These are phyloP conservation scores for Athalia rosae DNA, from an alignment of 2,888 invertebrate genomes.

Conservation along the genomic window DNA sequence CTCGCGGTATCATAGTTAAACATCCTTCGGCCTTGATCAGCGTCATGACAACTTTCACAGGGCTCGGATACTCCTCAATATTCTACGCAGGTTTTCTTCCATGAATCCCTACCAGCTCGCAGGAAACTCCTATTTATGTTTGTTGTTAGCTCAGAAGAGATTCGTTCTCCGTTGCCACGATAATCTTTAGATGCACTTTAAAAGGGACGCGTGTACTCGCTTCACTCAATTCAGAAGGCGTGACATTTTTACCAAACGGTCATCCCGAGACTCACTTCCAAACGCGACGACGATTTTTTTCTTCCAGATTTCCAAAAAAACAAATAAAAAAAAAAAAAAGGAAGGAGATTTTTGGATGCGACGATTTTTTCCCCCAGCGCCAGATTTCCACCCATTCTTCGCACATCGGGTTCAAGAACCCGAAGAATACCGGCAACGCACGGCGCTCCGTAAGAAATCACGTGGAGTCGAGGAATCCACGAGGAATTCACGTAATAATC, in stretches of 20 bases:
- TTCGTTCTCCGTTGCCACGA: background rate
- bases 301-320: background rate
- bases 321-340: background rate
- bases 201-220: background rate
- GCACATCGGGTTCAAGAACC: conserved; percentile 20
- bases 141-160: background rate
- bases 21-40: conserved; percentile 29
- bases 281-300: background rate
- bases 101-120: background rate
- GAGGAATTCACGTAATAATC: conserved; percentile 42
- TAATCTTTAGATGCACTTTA: too few species aligned
- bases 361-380: background rate
- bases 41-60: conserved; percentile 6
- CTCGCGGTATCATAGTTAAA: conserved; percentile 2
- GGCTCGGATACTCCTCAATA: conserved; percentile 21
- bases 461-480: conserved; percentile 34
- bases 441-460: conserved; percentile 28
- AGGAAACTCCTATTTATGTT: background rate
- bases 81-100: conserved; percentile 24
- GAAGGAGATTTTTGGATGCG: background rate
- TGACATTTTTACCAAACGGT: conserved; percentile 12
- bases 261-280: background rate
- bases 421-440: conserved; percentile 14
- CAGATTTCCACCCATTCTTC: conserved; percentile 9
- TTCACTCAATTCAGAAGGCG: background rate